These are phyloP conservation scores for Hydraecia micacea DNA, from an alignment of 2,888 invertebrate genomes.

Conservation along the genomic window DNA sequence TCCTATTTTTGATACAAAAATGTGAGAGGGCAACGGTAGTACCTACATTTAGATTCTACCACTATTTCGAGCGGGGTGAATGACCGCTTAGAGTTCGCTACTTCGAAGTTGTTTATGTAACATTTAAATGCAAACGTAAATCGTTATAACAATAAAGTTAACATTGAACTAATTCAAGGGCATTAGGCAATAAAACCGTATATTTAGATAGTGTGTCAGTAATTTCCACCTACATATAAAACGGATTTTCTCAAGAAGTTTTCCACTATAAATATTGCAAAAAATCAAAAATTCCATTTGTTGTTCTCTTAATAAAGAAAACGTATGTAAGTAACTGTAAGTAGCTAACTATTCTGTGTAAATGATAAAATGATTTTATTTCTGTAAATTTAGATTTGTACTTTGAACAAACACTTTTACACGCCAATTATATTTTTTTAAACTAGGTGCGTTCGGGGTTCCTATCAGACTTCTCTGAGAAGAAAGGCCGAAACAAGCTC, in stretches of 20 bases:
- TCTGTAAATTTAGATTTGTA: no score
- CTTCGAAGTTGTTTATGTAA: constrained; percentile 60
- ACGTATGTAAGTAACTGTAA: background rate
- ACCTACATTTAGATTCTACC: constrained; percentile 57
- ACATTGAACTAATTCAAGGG: constrained; percentile 62
- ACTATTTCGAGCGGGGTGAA: constrained; percentile 69
- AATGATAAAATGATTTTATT: no score
- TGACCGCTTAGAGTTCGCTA: constrained; percentile 51
- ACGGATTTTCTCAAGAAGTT: background rate
- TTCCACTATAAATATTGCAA: background rate
- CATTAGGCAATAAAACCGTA: constrained; percentile 16
- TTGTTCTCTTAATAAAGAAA: background rate
- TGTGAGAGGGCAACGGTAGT: constrained; percentile 29
- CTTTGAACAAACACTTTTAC: no score
- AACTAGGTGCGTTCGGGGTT: no score
- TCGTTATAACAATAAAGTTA: constrained; percentile 49
- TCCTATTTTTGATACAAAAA: constrained; percentile 64
- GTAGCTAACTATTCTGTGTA: background rate
- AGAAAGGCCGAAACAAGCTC: no score
- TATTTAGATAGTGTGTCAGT: constrained; percentile 10
- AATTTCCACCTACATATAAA: background rate
- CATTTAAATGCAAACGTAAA: constrained; percentile 54
- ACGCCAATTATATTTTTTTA: no score
- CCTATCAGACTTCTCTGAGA: no score
- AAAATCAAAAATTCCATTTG: background rate